phyloP scores from a whole-genome alignment of 2,797 vertebrate genomes.

The Poliocrania exsul region DNA sequence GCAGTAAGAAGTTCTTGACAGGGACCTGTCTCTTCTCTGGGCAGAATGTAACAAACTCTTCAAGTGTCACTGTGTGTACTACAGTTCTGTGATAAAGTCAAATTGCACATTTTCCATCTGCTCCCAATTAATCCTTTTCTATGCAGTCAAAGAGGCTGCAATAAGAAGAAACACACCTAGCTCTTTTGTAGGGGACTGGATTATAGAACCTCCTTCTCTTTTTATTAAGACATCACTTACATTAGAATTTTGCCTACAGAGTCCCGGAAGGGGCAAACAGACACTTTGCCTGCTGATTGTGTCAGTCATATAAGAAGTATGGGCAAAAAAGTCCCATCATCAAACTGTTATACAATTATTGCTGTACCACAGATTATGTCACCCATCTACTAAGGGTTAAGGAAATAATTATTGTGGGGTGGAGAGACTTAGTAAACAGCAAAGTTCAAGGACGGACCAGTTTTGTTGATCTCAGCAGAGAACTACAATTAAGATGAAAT shows the following conservation, averaged over 20 bases:
- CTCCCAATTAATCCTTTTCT: neutral
- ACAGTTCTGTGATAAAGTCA: neutral
- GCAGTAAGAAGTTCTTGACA: neutral
- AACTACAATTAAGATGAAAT: slow-evolving; percentile 65
- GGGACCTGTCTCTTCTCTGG: neutral
- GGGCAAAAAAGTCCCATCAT: neutral
- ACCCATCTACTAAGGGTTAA: slow-evolving; percentile 37
- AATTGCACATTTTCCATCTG: neutral
- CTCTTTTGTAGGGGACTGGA: neutral
- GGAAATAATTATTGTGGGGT: slow-evolving; percentile 46
- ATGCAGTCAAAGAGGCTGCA: neutral
- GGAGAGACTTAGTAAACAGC: slow-evolving; percentile 49
- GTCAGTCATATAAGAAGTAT: neutral
- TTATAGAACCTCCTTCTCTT: neutral
- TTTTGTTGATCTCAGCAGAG: slow-evolving; percentile 63
- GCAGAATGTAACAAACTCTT: neutral
- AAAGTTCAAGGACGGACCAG: slow-evolving; percentile 53
- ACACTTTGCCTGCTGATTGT: neutral
- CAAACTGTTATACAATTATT: neutral
- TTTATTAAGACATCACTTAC: neutral
- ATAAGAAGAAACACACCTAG: neutral
- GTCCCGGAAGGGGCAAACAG: neutral
- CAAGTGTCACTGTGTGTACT: neutral
- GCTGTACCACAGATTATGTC: neutral
- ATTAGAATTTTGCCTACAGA: neutral